phyloP scores from a whole-genome alignment of 2,888 invertebrate genomes.

The Troides helena region DNA sequence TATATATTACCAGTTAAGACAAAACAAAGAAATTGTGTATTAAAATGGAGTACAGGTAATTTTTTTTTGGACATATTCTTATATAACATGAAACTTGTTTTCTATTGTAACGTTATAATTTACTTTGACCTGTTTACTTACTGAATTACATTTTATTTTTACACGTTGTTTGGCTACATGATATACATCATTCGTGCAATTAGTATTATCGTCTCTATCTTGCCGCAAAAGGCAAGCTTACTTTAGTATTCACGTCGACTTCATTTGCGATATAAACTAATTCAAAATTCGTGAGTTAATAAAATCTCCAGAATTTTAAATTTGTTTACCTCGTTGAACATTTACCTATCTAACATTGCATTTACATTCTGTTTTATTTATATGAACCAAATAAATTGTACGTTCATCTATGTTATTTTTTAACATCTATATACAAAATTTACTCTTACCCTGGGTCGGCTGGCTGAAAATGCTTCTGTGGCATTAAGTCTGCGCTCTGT shows the following conservation, averaged over 20 bases:
- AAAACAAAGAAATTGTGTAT: no score
- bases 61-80: no score
- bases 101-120: no score
- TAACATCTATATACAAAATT: no score
- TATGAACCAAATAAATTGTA: neutral
- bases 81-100: no score
- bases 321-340: constrained; percentile 31
- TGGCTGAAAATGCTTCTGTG: no score
- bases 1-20: no score
- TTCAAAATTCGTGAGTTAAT: constrained; percentile 52
- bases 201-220: constrained; percentile 38
- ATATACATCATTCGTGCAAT: constrained; percentile 24
- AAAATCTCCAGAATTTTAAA: constrained; percentile 38
- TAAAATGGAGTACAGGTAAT: no score
- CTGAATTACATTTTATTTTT: constrained; percentile 8
- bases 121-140: neutral
- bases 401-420: no score
- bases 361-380: neutral
- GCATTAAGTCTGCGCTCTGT: no score
- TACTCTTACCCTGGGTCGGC: no score
- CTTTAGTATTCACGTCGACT: constrained; percentile 41
- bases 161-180: neutral
- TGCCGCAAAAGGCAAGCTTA: constrained; percentile 37
- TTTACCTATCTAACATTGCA: neutral
- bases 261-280: constrained; percentile 45